Conservation (phyloP, 2,797 vertebrate species). For the Tenualosa thibaudeaui region DNA sequence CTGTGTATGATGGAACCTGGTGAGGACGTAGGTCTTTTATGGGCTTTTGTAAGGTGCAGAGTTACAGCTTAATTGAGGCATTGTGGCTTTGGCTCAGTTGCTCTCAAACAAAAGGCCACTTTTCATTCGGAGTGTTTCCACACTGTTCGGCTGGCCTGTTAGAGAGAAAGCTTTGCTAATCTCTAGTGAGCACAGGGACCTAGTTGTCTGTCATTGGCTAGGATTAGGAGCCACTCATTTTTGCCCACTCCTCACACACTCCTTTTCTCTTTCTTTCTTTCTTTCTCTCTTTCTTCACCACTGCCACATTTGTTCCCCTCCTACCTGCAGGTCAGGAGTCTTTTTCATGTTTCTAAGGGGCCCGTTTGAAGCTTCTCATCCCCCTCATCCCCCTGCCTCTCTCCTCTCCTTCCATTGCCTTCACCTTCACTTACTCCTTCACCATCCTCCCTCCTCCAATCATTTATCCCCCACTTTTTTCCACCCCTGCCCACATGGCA, state of each 20-base stretch:
- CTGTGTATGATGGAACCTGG: neutral
- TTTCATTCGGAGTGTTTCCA: neutral
- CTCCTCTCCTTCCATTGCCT: neutral
- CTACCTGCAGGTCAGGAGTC: neutral
- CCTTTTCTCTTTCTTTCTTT: neutral
- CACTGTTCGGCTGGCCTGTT: neutral
- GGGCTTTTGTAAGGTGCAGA: conserved; percentile 14
- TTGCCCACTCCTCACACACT: neutral
- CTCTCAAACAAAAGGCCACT: neutral
- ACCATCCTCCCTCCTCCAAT: conserved; percentile 31
- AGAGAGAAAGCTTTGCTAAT: neutral
- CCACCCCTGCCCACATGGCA: conserved; percentile 17
- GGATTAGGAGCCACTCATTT: neutral
- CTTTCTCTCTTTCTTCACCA: neutral
- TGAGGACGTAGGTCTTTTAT: neutral
- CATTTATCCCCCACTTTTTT: conserved; percentile 40
- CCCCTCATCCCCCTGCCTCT: conserved; percentile 18
- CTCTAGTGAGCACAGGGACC: neutral
- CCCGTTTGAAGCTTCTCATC: conserved; percentile 14
- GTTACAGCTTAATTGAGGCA: neutral
- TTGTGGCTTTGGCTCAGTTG: conserved; percentile 4
- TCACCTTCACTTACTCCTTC: conserved; percentile 26
- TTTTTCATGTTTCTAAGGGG: neutral
- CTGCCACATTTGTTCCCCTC: neutral
- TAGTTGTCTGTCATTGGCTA: neutral